Conservation (phyloP, 2,888 invertebrate species). For the Hemistola chrysoprasaria region DNA sequence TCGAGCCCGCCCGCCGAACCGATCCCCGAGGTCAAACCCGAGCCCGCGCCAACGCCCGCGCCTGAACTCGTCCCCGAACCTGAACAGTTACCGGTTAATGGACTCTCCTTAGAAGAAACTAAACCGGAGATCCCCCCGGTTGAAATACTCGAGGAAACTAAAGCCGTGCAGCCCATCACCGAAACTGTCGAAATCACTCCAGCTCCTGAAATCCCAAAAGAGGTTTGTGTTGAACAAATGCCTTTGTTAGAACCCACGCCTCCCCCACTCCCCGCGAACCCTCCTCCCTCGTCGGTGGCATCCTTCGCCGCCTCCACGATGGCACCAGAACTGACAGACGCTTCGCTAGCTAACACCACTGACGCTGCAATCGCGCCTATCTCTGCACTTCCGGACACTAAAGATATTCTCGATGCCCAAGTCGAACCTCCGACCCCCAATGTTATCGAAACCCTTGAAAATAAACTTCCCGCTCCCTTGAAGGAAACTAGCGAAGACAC, state of each 20-base stretch:
- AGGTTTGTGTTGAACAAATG: conserved; percentile 81
- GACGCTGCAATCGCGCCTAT: conserved; percentile 55
- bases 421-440: conserved; percentile 28
- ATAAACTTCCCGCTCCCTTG: conserved; percentile 36
- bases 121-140: conserved; percentile 48
- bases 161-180: conserved; percentile 55
- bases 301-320: conserved; percentile 87
- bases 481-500: conserved; percentile 35
- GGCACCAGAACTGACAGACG: conserved; percentile 77
- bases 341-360: conserved; percentile 70
- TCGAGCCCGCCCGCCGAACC: conserved; percentile 49
- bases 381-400: conserved; percentile 46
- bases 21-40: conserved; percentile 42
- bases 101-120: conserved; percentile 64
- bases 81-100: conserved; percentile 67
- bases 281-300: conserved; percentile 89
- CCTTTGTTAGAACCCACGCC: conserved; percentile 85
- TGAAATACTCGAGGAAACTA: conserved; percentile 49
- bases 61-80: conserved; percentile 47
- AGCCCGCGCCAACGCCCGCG: conserved; percentile 36
- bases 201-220: conserved; percentile 72
- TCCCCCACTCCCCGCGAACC: conserved; percentile 88
- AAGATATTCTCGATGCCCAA: conserved; percentile 37
- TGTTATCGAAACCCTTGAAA: conserved; percentile 23
- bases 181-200: conserved; percentile 61